Conservation (phyloP, 2,113 vertebrate species). For the Gnathonemus longibarbis region DNA sequence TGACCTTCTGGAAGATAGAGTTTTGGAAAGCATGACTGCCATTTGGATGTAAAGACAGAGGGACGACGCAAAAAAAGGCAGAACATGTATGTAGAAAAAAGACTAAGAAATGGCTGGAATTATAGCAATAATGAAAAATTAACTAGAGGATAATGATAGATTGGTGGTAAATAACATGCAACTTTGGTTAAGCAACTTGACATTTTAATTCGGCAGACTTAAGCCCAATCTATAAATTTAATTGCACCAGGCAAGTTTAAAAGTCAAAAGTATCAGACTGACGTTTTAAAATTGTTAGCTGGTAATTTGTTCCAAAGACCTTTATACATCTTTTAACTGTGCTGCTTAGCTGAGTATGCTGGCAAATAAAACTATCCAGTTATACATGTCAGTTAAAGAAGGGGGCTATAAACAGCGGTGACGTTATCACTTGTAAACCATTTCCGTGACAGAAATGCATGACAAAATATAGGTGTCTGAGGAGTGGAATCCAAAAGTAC, state of each 20-base stretch:
- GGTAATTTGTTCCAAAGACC: conserved; percentile 1
- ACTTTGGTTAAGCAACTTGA: not conserved
- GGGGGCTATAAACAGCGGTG: not conserved
- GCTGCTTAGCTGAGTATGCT: not conserved
- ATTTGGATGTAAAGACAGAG: not conserved
- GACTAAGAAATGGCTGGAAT: not conserved
- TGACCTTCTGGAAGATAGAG: not conserved
- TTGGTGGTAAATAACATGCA: not conserved
- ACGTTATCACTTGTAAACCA: not conserved
- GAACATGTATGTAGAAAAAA: not conserved
- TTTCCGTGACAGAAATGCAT: not conserved
- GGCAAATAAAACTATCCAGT: not conserved
- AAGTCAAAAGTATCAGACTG: not conserved
- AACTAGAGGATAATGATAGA: not conserved
- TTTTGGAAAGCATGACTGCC: not conserved
- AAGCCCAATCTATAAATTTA: not conserved
- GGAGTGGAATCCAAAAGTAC: not conserved
- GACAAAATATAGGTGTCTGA: not conserved
- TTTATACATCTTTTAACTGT: not conserved
- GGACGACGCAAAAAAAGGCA: not conserved
- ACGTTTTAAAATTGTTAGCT: not conserved
- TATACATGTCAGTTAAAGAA: not conserved
- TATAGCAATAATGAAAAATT: not conserved
- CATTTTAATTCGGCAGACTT: not conserved
- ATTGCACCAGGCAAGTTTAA: not conserved